Evolutionary conservation across 2,888 invertebrate genomes (phyloP), one percentile per base, ranked within the genome.

Genomic region (Erebia aethiops): DNA sequence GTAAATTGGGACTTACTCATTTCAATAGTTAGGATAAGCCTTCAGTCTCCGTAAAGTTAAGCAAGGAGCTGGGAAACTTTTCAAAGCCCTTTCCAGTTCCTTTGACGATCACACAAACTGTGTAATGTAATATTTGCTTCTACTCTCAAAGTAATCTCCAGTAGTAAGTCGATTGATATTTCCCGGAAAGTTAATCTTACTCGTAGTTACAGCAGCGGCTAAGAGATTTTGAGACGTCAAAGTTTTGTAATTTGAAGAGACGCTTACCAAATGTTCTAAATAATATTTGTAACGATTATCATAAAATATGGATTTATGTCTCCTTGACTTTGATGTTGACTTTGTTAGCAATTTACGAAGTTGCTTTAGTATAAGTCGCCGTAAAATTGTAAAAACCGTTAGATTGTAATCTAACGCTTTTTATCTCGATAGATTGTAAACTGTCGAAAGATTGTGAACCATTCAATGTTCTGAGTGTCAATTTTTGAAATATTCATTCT

Each of bases 41-140:
- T 54, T 54, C 14, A n/a, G 9, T 54, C 54, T 35, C 18, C 18
- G 16, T 65, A 54, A 65, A 58, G 26, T 58, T 67, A 49, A 46
- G 21, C 58, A 65, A 21, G 41, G 16, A 67, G 57, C 14, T 62
- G 10, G 13, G 46, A 56, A 62, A 62, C 41, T 64, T 65, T 73
- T 60, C 21, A 62, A 68, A 68, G 61, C 52, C 66, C 65, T 73
- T 70, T 21, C 14, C 9, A 67, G 64, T 66, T 58, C 51, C 73
- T 73, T 73, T 71, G 73, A 73, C 68, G 71, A 60, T 49, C 64
- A 61, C 70, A 54, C 56, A 70, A 67, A 72, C 63, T 72, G 65
- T 60, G 67, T 72, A 67, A 72, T 41, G 56, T 67, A 61, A 71
- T 73, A 71, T 72, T 73, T 73, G 26, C 71, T 68, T 70, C 64